phyloP scores from a whole-genome alignment of 1,140 invertebrate genomes.

The Rhizoglyphus robini region DNA sequence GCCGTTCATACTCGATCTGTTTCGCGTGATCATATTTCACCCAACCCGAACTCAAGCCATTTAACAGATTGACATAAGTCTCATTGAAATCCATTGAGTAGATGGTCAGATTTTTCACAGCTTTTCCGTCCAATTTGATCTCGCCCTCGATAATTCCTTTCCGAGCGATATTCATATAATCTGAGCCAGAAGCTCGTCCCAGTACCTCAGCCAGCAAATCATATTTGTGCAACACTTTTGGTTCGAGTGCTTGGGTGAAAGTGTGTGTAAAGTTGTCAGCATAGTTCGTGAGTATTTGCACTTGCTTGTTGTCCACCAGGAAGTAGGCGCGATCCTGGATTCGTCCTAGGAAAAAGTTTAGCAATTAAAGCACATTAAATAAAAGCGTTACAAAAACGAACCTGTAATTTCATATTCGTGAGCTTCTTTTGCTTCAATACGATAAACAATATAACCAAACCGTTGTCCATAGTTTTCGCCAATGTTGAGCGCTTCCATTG shows the following conservation, averaged over 20 bases:
- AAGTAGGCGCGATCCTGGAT: conserved; percentile 5
- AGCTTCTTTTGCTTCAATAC: background rate
- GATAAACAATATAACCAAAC: conserved; percentile 11
- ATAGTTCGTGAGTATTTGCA: too few species aligned
- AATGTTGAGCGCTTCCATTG: conserved; percentile 5
- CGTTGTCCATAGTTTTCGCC: background rate
- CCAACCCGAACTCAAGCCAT: too few species aligned
- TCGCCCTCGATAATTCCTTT: background rate
- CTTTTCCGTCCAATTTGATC: background rate
- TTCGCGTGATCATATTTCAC: too few species aligned
- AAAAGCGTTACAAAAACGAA: background rate
- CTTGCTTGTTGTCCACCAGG: background rate
- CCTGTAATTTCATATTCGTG: background rate
- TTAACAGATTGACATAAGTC: too few species aligned
- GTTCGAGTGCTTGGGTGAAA: conserved; percentile 7
- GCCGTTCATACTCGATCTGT: background rate
- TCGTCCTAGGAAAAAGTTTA: conserved; percentile 2
- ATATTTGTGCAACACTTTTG: too few species aligned
- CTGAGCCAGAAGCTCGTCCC: conserved; percentile 22
- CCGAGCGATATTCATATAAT: background rate
- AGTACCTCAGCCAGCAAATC: conserved; percentile 26
- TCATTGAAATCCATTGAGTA: background rate
- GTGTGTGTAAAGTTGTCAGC: conserved; percentile 20
- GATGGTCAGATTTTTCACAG: background rate
- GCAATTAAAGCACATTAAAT: too few species aligned